Base-by-base conservation (phyloP, 2,888 invertebrate species). In the Lathronympha strigana region DNA sequence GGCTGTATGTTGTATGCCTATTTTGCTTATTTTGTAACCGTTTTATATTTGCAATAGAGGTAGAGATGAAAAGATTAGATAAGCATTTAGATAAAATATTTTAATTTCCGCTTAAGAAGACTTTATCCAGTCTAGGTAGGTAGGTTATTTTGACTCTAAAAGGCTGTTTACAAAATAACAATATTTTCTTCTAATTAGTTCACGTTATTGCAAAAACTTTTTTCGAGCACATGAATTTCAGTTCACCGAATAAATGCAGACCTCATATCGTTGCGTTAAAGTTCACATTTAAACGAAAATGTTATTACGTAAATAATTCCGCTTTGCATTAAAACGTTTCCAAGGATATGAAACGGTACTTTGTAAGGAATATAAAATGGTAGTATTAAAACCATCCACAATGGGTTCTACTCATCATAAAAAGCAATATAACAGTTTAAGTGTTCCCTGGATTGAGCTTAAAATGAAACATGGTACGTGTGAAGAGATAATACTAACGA, bases 401-500 rank as follows among this genome's bases (percentile, higher is more conserved):
- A 28, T 13, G 43, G 17, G 8, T 57, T 55, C 28, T 43, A 17
- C n/a, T 57, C 28, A 17, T 57, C 31, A 57, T 57, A 57, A 45
- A 57, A 45, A 31, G 43, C 43, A 57, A 57, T 45, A 57, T 57
- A 45, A 51, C 47, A 28, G 17, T 43, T 45, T 36, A 51, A 33
- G 9, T 36, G 58, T 23, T 43, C 17, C 43, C 23, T 17, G 40
- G 40, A n/a, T 51, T 28, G 19, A 31, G 28, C 23, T 50, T 50
- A 50, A 50, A 51, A 51, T 64, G 33, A 58, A 58, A 15, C 43
- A 36, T 57, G 33, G 33, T 36, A 58, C 47, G 47, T 58, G 21
- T 36, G 40, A 58, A 33, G n/a, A 51, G 58, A 51, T 57, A 58
- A 58, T 60, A 58, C 36, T 38, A 21, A 47, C 53, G 60, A 25